Percentiles rank a stretch among this genome's conserved stretches.
phyloP scores from a whole-genome alignment of 1,140 invertebrate genomes.

The Drosophila athabasca region DNA sequence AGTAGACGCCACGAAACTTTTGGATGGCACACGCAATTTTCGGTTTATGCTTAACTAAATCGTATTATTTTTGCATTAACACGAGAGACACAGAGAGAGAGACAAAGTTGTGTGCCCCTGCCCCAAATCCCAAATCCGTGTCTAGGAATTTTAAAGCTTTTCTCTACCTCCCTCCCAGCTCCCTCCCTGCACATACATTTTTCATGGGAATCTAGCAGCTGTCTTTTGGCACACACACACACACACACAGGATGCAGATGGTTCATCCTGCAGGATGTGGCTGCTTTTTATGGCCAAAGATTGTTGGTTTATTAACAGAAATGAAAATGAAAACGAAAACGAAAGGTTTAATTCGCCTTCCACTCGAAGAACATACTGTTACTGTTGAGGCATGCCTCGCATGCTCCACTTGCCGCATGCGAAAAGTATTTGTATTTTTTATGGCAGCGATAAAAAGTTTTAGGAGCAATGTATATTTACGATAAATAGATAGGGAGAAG shows the following conservation, averaged over 20 bases:
- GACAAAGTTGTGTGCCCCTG: conserved; percentile 29
- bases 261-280: conserved; percentile 53
- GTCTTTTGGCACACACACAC: conserved; percentile 51
- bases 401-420: too few relatives aligned
- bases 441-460: conserved; percentile 43
- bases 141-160: conserved; percentile 45
- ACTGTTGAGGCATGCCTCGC: too few relatives aligned
- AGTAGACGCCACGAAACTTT: conserved; percentile 27
- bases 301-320: conserved; percentile 62
- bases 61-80: conserved; percentile 78
- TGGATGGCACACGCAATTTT: conserved; percentile 48
- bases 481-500: background rate
- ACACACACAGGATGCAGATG: conserved; percentile 34
- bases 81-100: background rate
- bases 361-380: background rate
- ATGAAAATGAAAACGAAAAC: conserved; percentile 40
- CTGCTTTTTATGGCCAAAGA: conserved; percentile 63
- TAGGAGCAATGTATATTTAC: conserved; percentile 26
- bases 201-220: conserved; percentile 60
- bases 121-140: conserved; percentile 26
- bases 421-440: conserved; percentile 24
- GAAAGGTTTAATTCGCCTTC: conserved; percentile 62
- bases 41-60: conserved; percentile 59
- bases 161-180: too few relatives aligned
- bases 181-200: conserved; percentile 25